A percentile compares a stretch with the other conserved stretches of the same genome.
Conservation (phyloP, 2,797 vertebrate species). For the Dendrocincla tyrannina region DNA sequence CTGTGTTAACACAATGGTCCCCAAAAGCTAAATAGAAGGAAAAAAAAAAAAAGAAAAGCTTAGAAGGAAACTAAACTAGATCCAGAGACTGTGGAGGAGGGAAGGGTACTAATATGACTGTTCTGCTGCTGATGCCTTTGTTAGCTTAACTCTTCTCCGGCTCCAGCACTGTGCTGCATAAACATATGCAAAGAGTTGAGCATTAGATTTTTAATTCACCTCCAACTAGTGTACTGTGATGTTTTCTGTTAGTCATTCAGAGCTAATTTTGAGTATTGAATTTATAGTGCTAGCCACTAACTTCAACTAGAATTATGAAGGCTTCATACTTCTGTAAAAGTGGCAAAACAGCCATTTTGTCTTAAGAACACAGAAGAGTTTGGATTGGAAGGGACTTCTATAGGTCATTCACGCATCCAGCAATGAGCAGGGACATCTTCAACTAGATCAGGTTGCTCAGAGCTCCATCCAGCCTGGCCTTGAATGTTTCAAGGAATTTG, state of each 20-base stretch:
- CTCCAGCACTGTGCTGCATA: neutral
- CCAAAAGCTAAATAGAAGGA: neutral
- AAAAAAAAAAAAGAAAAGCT: too few species aligned
- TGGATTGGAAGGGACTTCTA: neutral
- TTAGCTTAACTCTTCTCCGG: neutral
- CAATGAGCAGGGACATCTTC: neutral
- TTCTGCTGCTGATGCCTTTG: neutral
- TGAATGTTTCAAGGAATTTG: neutral
- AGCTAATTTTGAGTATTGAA: neutral
- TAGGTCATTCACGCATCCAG: neutral
- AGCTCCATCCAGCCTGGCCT: neutral
- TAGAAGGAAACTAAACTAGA: neutral
- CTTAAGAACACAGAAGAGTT: neutral
- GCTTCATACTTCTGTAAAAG: neutral
- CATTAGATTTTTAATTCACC: neutral
- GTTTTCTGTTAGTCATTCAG: neutral
- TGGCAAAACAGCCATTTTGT: neutral
- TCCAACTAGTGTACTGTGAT: neutral
- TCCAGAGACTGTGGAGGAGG: neutral
- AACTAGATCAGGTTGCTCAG: neutral
- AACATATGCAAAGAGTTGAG: neutral
- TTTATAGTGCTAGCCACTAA: neutral
- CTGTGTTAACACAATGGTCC: neutral
- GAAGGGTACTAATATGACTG: neutral
- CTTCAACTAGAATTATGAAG: neutral